Evolutionary conservation across 2,888 invertebrate species (phyloP).

Genomic region (Caenorhabditis sp.): DNA sequence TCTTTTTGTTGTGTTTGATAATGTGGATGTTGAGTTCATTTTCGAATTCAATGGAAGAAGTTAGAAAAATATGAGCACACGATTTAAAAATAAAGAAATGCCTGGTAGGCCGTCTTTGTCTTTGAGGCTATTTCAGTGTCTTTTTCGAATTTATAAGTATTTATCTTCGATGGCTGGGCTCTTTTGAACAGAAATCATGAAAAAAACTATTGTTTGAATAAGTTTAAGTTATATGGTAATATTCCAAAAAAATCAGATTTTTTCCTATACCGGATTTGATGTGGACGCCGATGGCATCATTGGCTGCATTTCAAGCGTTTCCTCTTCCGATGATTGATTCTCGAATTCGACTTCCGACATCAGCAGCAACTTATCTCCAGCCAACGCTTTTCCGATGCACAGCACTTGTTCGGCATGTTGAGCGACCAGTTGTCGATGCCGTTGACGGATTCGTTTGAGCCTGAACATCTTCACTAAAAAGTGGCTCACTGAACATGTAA

Average conservation of each 20-base stretch:
- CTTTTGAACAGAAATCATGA: no score
- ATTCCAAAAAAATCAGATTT: slow-evolving; percentile 1
- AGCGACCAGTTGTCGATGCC: slow-evolving; percentile 73
- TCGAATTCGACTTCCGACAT: slow-evolving; percentile 57
- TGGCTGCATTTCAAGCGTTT: slow-evolving; percentile 55
- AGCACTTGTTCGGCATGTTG: slow-evolving; percentile 77
- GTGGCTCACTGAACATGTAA: neutral
- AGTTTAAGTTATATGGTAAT: no score
- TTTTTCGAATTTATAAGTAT: no score
- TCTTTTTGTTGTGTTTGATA: no score
- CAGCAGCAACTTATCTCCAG: slow-evolving; percentile 72
- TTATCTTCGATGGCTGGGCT: no score
- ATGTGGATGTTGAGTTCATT: no score
- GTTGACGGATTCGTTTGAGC: slow-evolving; percentile 64
- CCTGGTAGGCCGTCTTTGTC: no score
- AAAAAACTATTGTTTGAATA: no score
- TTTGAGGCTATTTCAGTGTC: no score
- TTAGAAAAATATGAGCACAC: no score
- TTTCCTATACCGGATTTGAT: slow-evolving; percentile 63
- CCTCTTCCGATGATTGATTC: slow-evolving; percentile 53
- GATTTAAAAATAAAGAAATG: no score
- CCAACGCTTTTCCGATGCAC: slow-evolving; percentile 76
- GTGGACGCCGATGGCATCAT: slow-evolving; percentile 44
- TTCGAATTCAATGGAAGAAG: no score
- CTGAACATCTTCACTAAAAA: slow-evolving; percentile 44